Conservation (phyloP, 2,113 vertebrate species). For the Malaclemys terrapin region DNA sequence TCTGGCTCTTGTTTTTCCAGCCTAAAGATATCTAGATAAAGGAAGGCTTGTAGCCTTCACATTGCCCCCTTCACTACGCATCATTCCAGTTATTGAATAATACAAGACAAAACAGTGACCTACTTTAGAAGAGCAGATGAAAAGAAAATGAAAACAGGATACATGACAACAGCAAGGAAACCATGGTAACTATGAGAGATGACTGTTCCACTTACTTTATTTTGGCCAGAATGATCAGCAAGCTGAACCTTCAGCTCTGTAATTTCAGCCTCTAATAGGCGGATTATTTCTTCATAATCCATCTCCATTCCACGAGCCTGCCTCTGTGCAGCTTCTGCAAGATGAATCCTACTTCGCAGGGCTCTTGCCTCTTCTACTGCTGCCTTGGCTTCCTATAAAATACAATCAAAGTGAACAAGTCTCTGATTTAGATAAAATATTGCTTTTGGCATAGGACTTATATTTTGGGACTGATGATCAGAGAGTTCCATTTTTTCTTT, state of each 20-base stretch:
- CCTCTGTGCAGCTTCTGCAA: conserved; percentile 90
- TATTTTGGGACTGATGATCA: not conserved
- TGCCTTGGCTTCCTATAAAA: conserved; percentile 86
- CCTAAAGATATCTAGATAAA: conserved; percentile 64
- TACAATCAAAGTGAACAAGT: not conserved
- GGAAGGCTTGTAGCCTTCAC: conserved; percentile 74
- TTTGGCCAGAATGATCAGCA: conserved; percentile 77
- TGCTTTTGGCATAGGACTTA: not conserved
- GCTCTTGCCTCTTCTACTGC: conserved; percentile 86
- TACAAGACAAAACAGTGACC: conserved; percentile 96
- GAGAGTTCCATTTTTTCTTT: not conserved
- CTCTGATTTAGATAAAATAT: not conserved
- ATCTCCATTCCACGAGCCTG: conserved; percentile 92
- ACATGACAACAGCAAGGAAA: conserved; percentile 76
- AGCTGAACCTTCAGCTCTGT: conserved; percentile 91
- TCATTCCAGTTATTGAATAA: conserved; percentile 92
- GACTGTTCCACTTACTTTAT: conserved; percentile 82
- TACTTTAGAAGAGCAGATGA: conserved; percentile 91
- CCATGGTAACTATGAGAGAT: conserved; percentile 78
- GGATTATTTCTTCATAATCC: conserved; percentile 97
- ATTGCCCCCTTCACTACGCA: conserved; percentile 68
- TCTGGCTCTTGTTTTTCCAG: conserved; percentile 46
- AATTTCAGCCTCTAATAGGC: conserved; percentile 92
- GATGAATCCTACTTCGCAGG: conserved; percentile 85
- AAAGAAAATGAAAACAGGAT: conserved; percentile 86